Base-by-base conservation (phyloP, 37 sponge, comb jelly and placozoan species). In the Geodia barretti region DNA sequence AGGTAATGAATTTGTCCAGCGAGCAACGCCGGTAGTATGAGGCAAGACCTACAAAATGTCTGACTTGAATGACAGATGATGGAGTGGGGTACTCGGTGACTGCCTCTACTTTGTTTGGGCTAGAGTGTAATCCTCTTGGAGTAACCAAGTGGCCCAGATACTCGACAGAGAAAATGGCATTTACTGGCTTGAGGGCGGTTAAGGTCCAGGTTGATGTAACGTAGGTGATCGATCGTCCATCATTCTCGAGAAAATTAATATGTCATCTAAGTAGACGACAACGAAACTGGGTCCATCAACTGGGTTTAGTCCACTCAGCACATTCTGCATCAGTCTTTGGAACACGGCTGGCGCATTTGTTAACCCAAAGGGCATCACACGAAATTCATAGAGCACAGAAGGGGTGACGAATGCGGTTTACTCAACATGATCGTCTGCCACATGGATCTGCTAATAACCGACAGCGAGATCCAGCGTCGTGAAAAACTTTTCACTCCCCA, bases 21-120 rank as follows among this genome's bases (percentile, higher is more conserved):
- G 62, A 5, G 34, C 17, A 77, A 8, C 64, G 33, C 23, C 78
- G 3, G 31, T 61, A 77, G 34, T 62, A 77, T 5, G 64, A 61
- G 3, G 64, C 78, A 11, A 77, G 64, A 2, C 81, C 81, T 2
- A 80, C 34, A 68, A 80, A 80, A 30, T 69, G 81, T 4, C 72
- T 7, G 17, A 80, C 70, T 39, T 68, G 58, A 26, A 30, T 69
- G 19, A 59, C 59, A 4, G 1, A 41, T 19, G 43, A 5, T 36
- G 81, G 81, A 37, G 28, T 1, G 1, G 81, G 71, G 37, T 42
- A 80, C 17, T 75, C 24, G 35, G 14, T 31, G 74, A 73, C 41
- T 1, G 74, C 74, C 9, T 21, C 42, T 20, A 75, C 61, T 26
- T 58, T 24, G 4, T 11, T 58, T 4, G 25, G 59, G 76, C 58